Percentiles rank a stretch among this genome's conserved stretches.
Conservation (phyloP, 2,888 invertebrate genomes). For the Meteorus cinctellus region DNA sequence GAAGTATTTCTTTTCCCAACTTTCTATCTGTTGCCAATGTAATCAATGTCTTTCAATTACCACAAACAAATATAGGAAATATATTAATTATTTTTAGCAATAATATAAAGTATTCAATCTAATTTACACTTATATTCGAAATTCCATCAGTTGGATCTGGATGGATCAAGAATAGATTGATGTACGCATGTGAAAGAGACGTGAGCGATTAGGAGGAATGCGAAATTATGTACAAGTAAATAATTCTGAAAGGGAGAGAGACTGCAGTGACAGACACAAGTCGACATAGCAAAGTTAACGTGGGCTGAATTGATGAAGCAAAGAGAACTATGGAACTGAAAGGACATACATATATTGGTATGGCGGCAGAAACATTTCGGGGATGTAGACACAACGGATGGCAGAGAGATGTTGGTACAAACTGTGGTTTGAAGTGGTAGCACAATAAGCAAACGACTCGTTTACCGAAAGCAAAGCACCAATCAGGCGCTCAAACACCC, state of each 20-base stretch:
- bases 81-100: not conserved
- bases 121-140: too few relatives aligned
- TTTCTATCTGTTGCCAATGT: not conserved
- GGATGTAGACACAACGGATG: not conserved
- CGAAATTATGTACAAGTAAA: not conserved
- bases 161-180: too few relatives aligned
- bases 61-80: not conserved
- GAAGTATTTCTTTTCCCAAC: not conserved
- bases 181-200: too few relatives aligned
- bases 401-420: conserved; percentile 9
- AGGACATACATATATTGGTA: conserved; percentile 6
- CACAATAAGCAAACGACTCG: conserved; percentile 38
- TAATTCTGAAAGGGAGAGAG: conserved; percentile 27
- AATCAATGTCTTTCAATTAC: not conserved
- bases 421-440: conserved; percentile 34
- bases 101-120: conserved; percentile 14
- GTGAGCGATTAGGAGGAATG: not conserved
- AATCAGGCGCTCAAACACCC: conserved; percentile 32
- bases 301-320: conserved; percentile 55
- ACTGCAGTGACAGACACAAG: conserved; percentile 48
- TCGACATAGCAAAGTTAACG: conserved; percentile 51
- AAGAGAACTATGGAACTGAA: conserved; percentile 43
- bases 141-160: too few relatives aligned
- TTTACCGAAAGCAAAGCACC: conserved; percentile 24
- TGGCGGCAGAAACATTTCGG: not conserved